A percentile compares a stretch with the other conserved stretches of the same genome.
Evolutionary conservation across 2,113 vertebrate genomes (phyloP).

Genomic region (Heterocephalus glaber): DNA sequence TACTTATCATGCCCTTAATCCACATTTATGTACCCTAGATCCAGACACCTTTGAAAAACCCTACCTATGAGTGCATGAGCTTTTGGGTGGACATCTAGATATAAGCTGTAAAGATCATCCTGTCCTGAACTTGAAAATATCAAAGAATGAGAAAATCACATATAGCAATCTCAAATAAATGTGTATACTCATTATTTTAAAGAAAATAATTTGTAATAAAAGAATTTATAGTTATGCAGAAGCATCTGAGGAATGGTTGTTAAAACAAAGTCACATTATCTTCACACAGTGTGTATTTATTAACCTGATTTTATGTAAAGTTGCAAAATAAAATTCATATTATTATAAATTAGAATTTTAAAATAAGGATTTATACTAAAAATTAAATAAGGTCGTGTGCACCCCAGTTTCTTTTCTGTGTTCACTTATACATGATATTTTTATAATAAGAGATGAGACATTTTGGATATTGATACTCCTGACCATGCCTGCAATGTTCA

Average conservation of each 20-base stretch:
- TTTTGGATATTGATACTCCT: neutral
- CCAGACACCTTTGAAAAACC: neutral
- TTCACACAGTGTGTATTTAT: neutral
- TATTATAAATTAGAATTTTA: constrained; percentile 38
- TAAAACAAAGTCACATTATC: neutral
- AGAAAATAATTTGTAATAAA: neutral
- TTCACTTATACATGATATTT: constrained; percentile 36
- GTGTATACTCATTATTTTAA: neutral
- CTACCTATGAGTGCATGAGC: neutral
- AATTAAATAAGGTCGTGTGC: neutral
- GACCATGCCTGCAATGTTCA: constrained; percentile 17
- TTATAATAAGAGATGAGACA: constrained; percentile 27
- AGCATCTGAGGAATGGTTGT: neutral
- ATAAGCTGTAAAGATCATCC: neutral
- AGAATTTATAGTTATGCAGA: neutral
- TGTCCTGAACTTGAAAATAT: neutral
- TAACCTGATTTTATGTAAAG: neutral
- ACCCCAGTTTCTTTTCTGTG: neutral
- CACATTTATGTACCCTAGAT: neutral
- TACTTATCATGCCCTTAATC: neutral
- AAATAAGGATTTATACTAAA: constrained; percentile 20
- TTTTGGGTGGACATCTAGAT: neutral
- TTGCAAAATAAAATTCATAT: too few species aligned
- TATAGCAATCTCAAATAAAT: neutral
- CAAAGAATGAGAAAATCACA: neutral